These are phyloP conservation scores for Tyrannus savana DNA, from an alignment of 2,113 vertebrate genomes.

Conservation along the genomic window DNA sequence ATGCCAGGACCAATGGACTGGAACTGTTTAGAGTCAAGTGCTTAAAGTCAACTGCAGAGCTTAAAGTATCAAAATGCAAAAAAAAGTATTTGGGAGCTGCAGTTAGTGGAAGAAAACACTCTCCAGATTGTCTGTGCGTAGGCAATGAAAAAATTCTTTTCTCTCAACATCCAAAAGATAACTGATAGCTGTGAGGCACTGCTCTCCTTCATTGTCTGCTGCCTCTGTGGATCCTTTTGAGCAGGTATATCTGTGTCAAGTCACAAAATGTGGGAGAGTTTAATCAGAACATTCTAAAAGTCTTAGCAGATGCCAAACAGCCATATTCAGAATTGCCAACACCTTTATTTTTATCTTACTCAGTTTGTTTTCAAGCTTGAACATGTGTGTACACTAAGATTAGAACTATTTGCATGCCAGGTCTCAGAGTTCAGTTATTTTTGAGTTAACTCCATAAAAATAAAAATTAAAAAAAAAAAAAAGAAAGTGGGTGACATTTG, in stretches of 20 bases:
- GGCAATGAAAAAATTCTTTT: neutral
- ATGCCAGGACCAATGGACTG: neutral
- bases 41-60: neutral
- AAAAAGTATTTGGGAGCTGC: neutral
- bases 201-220: neutral
- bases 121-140: neutral
- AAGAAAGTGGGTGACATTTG: neutral
- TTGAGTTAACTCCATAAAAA: conserved; percentile 4
- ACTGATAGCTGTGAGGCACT: neutral
- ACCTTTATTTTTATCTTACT: conserved; percentile 66
- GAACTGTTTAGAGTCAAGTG: neutral
- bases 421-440: conserved; percentile 57
- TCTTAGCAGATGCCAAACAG: conserved; percentile 37
- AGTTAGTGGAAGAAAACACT: neutral
- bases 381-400: conserved; percentile 56
- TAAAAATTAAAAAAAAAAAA: neutral
- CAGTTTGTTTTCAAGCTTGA: conserved; percentile 43
- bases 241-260: neutral
- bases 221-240: neutral
- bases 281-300: conserved; percentile 13
- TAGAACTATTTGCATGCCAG: conserved; percentile 42
- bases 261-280: neutral
- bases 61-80: neutral
- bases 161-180: neutral
- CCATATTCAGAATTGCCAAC: conserved; percentile 25